Evolutionary conservation across 2,797 vertebrate species (phyloP), one percentile per base, ranked within the genome.

Genomic region (Buceros bicornis): DNA sequence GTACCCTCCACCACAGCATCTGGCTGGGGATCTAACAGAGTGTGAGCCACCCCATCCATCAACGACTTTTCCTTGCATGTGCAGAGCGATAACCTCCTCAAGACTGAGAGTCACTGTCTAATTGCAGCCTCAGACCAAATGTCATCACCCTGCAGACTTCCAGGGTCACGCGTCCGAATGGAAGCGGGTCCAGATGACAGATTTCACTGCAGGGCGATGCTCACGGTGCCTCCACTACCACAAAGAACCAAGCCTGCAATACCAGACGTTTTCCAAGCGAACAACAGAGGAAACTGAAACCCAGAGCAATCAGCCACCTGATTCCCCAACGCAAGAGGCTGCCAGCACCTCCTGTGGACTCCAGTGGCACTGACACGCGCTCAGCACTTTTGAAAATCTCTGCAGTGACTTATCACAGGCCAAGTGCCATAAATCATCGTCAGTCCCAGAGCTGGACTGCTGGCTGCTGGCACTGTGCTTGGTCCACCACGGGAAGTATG

Each of bases 21-120:
- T 86, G 89, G 78, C 87, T 35, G 8, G 65, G 79, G 91, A 94
- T 91, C 89, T 91, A 84, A 85, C 45, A 42, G 60, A 82, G 87
- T 5, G 64, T 57, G 87, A 93, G 43, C 67, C 82, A 81, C 8
- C 43, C 82, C 79, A 40, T 25, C 71, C 78, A 95, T 76, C 79
- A 81, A 3, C 16, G n/a, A 2, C 42, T 43, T 19, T 4, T 65
- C 61, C 72, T n/a, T 89, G 77, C 29, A 6, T 13, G 45, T 40
- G 74, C 8, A 11, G 31, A 54, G 67, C 53, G 72, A 78, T 13
- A 51, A 35, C 13, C 87, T 61, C 74, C 37, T 78, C 33, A n/a
- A 81, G 43, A 8, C 15, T 4, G 19, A 35, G 54, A 66, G 64
- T n/a, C 71, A 17, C 1, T 11, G 1, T 48, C 0, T 22, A n/a